Base-by-base conservation (phyloP, 2,113 vertebrate species). In the Misgurnus anguillicaudatus region DNA sequence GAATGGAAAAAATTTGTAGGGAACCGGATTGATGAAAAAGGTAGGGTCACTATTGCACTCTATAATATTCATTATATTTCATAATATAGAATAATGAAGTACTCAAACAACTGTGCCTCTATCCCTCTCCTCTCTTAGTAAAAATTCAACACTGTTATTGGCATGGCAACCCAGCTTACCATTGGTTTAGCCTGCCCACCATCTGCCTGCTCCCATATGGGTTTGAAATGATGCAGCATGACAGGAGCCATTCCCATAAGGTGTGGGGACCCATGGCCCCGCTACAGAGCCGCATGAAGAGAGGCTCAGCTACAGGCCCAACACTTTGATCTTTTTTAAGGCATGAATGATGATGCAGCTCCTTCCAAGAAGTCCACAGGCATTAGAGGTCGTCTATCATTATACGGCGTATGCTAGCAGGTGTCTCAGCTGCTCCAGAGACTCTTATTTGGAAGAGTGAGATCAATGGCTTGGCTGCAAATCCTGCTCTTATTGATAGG, bases 351-450 rank as follows among this genome's bases (percentile, higher is more conserved):
- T 77, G 74, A 81, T 71, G 47, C 47, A 77, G 45, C 55, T 61
- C 17, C 31, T 36, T 21, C 36, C 42, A 47, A 36, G 57, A 21
- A 51, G 41, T 9, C 38, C 6, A n/a, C 36, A 71, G 42, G 85
- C 85, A 87, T 84, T 84, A 87, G 82, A 85, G 87, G 86, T 85
- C 81, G 86, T 90, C 47, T 36, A 79, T 55, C 88, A 91, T 48
- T 48, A 13, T 9, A 13, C 47, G 86, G 87, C 86, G 87, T 78
- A 83, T 85, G 81, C 82, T 78, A 87, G 87, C 87, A 90, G 89
- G 91, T 91, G 89, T 90, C 86, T 82, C 9, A 68, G 88, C 82
- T 88, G 88, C 82, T 86, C 89, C 62, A 60, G 66, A 85, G 80
- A 77, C 80, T 80, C 79, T 17, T 66, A 55, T 72, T 80, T 51